phyloP scores from a whole-genome alignment of 2,888 invertebrate genomes.

The Chymomyza caudatula region DNA sequence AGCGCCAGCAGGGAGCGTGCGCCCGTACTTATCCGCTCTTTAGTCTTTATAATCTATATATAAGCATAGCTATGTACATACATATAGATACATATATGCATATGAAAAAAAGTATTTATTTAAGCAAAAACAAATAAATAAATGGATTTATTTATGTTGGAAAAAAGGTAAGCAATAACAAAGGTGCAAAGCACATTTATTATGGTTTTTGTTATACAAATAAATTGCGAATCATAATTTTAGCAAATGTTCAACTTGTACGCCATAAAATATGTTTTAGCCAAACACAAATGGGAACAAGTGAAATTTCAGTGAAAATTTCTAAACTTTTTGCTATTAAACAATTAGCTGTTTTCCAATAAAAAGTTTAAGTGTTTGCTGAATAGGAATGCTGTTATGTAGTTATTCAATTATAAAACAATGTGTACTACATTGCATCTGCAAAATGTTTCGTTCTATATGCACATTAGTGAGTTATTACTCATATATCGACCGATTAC shows the following conservation, averaged over 20 bases:
- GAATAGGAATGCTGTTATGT: too few relatives aligned
- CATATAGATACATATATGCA: too few relatives aligned
- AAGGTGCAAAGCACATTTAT: neutral
- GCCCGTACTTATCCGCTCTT: neutral
- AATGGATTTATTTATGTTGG: neutral
- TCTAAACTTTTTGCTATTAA: too few relatives aligned
- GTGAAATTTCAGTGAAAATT: neutral
- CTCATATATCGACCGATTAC: too few relatives aligned
- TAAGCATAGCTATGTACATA: neutral
- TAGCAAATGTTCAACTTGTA: conserved; percentile 14
- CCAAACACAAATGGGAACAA: too few relatives aligned
- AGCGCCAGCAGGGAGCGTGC: neutral
- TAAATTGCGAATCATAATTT: conserved; percentile 21
- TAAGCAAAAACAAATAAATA: neutral
- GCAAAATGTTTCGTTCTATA: too few relatives aligned
- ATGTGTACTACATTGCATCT: too few relatives aligned
- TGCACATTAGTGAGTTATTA: too few relatives aligned
- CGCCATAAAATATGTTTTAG: too few relatives aligned
- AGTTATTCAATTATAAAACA: too few relatives aligned
- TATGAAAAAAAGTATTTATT: neutral
- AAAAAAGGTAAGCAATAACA: neutral
- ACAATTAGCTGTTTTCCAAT: too few relatives aligned
- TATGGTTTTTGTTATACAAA: conserved; percentile 10
- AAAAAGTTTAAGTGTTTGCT: too few relatives aligned
- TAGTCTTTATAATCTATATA: neutral